Percentiles rank a stretch among this genome's conserved stretches.
These are phyloP conservation scores for Luscinia luscinia DNA, from an alignment of 2,797 vertebrate genomes.

Conservation along the genomic window DNA sequence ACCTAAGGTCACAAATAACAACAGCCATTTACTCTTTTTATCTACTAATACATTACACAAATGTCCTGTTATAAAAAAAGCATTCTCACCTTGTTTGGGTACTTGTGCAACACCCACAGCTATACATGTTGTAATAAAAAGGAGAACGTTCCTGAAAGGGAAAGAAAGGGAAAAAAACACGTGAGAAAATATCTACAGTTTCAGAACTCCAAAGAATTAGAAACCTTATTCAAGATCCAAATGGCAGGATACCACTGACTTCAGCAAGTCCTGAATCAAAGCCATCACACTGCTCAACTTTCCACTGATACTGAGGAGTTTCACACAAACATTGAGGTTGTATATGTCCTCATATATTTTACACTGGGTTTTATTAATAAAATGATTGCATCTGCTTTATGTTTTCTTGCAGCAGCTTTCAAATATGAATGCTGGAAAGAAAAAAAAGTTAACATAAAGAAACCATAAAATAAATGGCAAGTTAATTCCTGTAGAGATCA, in stretches of 20 bases:
- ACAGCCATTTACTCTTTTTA: background rate
- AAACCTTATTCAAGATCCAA: background rate
- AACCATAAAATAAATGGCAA: background rate
- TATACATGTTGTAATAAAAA: conserved; percentile 91
- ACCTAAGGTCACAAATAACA: conserved; percentile 17
- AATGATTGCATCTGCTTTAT: background rate
- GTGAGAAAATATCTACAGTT: background rate
- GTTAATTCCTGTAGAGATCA: background rate
- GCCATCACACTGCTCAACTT: background rate
- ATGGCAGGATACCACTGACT: background rate
- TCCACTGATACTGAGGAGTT: background rate
- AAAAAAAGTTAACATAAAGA: background rate
- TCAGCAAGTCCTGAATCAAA: background rate
- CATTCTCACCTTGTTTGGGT: conserved; percentile 80
- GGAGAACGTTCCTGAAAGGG: conserved; percentile 85
- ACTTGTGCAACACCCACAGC: conserved; percentile 83
- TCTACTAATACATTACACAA: background rate
- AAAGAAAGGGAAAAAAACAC: background rate
- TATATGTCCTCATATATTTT: background rate
- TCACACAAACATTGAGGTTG: background rate
- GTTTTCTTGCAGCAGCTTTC: conserved; percentile 12
- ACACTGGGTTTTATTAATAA: background rate
- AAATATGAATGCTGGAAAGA: background rate
- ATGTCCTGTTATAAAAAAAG: background rate
- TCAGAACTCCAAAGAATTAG: background rate